Percentiles rank a stretch among this genome's conserved stretches.
phyloP scores from a whole-genome alignment of 2,888 invertebrate species.

The Arrhopalites spinosus region DNA sequence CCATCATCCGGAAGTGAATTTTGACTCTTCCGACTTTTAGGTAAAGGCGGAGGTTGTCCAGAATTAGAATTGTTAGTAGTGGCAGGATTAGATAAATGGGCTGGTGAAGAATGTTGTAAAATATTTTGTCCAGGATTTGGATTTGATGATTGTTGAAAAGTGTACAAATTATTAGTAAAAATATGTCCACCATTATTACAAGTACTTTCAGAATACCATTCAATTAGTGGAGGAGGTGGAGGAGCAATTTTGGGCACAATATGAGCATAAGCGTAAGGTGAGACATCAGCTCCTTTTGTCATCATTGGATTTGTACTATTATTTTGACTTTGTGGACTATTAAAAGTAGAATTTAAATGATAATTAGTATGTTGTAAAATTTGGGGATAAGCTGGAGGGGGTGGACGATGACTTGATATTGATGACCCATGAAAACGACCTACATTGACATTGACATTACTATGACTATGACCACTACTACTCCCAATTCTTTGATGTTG shows the following conservation, averaged over 20 bases:
- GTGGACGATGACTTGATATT: background rate
- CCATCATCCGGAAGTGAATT: constrained; percentile 34
- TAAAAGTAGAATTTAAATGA: constrained; percentile 5
- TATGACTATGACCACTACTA: background rate
- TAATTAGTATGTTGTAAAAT: constrained; percentile 12
- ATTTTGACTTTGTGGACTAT: constrained; percentile 33
- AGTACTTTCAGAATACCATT: constrained; percentile 53
- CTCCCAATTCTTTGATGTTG: background rate
- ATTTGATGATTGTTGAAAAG: constrained; percentile 43
- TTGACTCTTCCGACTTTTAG: constrained; percentile 1
- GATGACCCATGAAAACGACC: background rate
- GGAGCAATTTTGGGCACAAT: constrained; percentile 47
- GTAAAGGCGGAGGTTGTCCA: constrained; percentile 33
- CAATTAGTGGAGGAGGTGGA: constrained; percentile 49
- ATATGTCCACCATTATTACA: constrained; percentile 45
- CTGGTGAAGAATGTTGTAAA: constrained; percentile 6
- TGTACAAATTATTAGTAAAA: constrained; percentile 54
- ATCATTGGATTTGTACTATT: constrained; percentile 40
- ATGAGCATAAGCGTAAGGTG: constrained; percentile 55
- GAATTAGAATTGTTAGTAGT: no score
- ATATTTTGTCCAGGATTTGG: background rate
- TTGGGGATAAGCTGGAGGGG: background rate
- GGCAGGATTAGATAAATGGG: background rate
- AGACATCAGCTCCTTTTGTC: constrained; percentile 51
- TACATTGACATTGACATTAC: no score